phyloP scores from a whole-genome alignment of 1,140 invertebrate genomes.

The Hycleus cichorii region DNA sequence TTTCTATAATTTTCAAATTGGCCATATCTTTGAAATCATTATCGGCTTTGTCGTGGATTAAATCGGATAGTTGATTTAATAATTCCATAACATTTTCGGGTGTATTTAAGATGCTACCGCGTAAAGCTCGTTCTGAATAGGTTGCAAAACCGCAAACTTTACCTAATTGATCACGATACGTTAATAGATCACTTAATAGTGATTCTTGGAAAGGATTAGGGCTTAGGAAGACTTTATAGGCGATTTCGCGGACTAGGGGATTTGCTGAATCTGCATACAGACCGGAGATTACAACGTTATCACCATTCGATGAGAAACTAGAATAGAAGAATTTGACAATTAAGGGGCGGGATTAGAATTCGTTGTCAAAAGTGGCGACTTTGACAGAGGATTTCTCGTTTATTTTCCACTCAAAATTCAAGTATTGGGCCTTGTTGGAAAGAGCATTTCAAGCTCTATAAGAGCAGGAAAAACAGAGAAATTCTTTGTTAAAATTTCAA shows the following conservation, averaged over 20 bases:
- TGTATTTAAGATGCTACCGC: conserved; percentile 76
- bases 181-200: conserved; percentile 64
- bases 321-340: neutral
- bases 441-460: no score
- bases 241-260: conserved; percentile 74
- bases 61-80: conserved; percentile 66
- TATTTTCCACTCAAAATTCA: no score
- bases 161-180: conserved; percentile 69
- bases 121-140: conserved; percentile 81
- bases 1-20: conserved; percentile 60
- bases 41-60: conserved; percentile 55
- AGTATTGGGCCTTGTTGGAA: no score
- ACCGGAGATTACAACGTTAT: conserved; percentile 66
- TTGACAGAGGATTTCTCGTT: no score
- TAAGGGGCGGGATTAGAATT: no score
- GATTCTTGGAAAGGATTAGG: conserved; percentile 71
- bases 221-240: conserved; percentile 79
- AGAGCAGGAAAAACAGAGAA: no score
- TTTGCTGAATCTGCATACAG: conserved; percentile 76
- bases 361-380: no score
- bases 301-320: conserved; percentile 68
- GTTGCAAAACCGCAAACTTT: conserved; percentile 78
- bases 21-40: conserved; percentile 68
- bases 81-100: conserved; percentile 74
- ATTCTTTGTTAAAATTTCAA: no score